phyloP scores from a whole-genome alignment of 2,888 invertebrate species.

The Lycocerus yunnanus region DNA sequence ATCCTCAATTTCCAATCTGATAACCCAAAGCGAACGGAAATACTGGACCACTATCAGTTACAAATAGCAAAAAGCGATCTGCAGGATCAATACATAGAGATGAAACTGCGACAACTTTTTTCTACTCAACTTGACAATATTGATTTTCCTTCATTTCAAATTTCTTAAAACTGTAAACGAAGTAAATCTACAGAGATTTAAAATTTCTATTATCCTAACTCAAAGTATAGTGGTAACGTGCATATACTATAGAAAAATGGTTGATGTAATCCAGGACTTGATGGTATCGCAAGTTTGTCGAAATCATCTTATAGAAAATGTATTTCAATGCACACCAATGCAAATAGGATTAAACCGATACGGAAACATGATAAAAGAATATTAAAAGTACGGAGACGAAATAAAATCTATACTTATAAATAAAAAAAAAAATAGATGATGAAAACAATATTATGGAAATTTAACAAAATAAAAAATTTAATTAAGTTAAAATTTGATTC shows the following conservation, averaged over 20 bases:
- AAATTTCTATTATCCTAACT: neutral
- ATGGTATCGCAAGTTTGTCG: constrained; percentile 44
- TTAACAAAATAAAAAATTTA: neutral
- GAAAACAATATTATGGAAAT: neutral
- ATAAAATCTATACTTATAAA: neutral
- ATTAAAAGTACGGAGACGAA: neutral
- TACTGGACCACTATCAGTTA: constrained; percentile 18
- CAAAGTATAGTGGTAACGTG: neutral
- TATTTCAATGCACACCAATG: constrained; percentile 43
- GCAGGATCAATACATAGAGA: neutral
- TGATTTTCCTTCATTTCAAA: neutral
- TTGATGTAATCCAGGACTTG: constrained; percentile 44
- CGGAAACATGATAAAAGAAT: constrained; percentile 4
- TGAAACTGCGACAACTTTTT: neutral
- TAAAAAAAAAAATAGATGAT: neutral
- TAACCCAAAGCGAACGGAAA: constrained; percentile 12
- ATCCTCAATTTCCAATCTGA: constrained; percentile 19
- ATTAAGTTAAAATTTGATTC: neutral
- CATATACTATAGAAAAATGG: constrained; percentile 33
- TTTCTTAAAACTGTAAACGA: neutral
- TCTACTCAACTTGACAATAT: neutral
- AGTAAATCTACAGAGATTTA: neutral
- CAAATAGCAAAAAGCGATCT: constrained; percentile 12
- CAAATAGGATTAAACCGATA: constrained; percentile 42
- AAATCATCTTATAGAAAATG: constrained; percentile 43